These are phyloP conservation scores for Amphibalanus amphitrite DNA, from an alignment of 1,140 invertebrate genomes.

Conservation along the genomic window DNA sequence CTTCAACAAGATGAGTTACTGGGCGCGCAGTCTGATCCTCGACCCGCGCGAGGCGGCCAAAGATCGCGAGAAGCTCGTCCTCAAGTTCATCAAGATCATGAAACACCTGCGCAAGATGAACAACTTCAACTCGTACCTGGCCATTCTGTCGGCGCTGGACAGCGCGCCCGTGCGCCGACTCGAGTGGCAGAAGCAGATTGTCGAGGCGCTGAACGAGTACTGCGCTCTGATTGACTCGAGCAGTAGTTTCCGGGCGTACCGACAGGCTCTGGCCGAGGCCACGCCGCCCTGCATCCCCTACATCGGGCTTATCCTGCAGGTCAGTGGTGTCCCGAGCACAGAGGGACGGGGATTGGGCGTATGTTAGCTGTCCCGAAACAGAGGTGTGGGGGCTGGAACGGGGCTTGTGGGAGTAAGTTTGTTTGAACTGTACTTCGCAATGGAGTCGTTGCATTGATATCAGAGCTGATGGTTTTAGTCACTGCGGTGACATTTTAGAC, in stretches of 20 bases:
- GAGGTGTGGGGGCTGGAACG: too few species aligned
- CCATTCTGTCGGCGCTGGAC: slow-evolving; percentile 85
- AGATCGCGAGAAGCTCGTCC: slow-evolving; percentile 87
- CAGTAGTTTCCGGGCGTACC: slow-evolving; percentile 85
- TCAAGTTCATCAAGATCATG: slow-evolving; percentile 98
- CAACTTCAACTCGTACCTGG: slow-evolving; percentile 97
- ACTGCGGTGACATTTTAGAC: too few species aligned
- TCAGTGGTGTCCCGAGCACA: too few species aligned
- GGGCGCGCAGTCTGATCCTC: slow-evolving; percentile 32
- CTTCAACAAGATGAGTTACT: slow-evolving; percentile 99
- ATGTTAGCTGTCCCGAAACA: too few species aligned
- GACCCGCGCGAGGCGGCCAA: slow-evolving; percentile 14
- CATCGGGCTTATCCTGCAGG: slow-evolving; percentile 92
- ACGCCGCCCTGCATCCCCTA: slow-evolving; percentile 96
- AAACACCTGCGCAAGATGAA: slow-evolving; percentile 90
- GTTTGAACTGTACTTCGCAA: too few species aligned
- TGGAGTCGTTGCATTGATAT: too few species aligned
- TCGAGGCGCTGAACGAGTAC: slow-evolving; percentile 83
- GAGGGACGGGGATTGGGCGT: too few species aligned
- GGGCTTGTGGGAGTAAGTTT: too few species aligned
- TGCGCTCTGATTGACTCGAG: slow-evolving; percentile 89
- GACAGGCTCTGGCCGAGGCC: slow-evolving; percentile 80
- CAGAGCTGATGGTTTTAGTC: too few species aligned
- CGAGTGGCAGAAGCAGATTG: slow-evolving; percentile 85
- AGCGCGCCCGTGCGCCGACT: slow-evolving; percentile 54